Evolutionary conservation across 1,140 invertebrate species (phyloP).

Genomic region (Eurosta solidaginis): DNA sequence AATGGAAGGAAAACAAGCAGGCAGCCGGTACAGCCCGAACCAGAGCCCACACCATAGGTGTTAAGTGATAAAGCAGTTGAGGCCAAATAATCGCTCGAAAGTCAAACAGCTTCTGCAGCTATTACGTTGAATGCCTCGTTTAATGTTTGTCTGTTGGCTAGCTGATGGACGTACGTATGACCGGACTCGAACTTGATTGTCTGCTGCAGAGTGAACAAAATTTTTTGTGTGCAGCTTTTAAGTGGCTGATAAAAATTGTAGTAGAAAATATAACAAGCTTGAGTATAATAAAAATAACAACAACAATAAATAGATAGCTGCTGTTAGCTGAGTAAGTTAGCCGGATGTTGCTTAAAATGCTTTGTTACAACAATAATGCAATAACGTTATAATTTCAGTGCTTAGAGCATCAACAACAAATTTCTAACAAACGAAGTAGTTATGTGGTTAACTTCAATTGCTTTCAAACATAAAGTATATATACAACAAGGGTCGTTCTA

Average conservation of each 20-base stretch:
- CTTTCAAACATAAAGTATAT: too few relatives aligned
- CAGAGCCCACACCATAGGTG: too few relatives aligned
- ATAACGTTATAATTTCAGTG: background rate
- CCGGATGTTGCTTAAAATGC: background rate
- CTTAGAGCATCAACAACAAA: background rate
- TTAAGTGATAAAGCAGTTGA: slow-evolving; percentile 15
- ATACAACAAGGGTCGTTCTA: too few relatives aligned
- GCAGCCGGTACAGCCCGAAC: too few relatives aligned
- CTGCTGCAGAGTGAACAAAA: background rate
- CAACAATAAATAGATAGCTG: too few relatives aligned
- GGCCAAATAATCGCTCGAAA: background rate
- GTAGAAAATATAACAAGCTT: background rate
- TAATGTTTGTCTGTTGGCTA: background rate
- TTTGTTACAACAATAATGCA: slow-evolving; percentile 18
- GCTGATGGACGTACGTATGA: background rate
- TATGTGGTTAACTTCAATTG: too few relatives aligned
- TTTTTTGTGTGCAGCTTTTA: too few relatives aligned
- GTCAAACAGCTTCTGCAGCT: slow-evolving; percentile 9
- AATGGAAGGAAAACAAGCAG: too few relatives aligned
- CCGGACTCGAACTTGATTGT: background rate
- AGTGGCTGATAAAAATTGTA: background rate
- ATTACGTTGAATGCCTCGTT: background rate
- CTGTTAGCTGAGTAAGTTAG: background rate
- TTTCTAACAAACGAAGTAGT: background rate
- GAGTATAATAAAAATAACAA: background rate